Percentiles rank a stretch among this genome's conserved stretches.
Conservation (phyloP, 2,888 invertebrate genomes). For the Meta bourneti region DNA sequence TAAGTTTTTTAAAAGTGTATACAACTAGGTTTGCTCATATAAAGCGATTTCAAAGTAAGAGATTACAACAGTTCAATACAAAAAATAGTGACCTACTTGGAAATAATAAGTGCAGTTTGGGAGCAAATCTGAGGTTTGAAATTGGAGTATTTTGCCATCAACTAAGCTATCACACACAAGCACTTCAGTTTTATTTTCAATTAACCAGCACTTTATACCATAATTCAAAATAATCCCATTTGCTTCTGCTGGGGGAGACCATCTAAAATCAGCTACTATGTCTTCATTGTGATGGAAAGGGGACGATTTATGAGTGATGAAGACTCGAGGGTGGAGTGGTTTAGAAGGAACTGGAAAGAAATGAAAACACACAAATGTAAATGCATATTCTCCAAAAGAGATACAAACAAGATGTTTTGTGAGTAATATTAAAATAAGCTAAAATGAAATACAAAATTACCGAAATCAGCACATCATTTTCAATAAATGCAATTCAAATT, state of each 20-base stretch:
- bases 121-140: slow-evolving; percentile 84
- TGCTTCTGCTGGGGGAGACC: slow-evolving; percentile 88
- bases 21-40: neutral
- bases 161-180: slow-evolving; percentile 51
- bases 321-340: slow-evolving; percentile 88
- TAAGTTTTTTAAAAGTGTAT: neutral
- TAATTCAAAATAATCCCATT: slow-evolving; percentile 90
- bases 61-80: no score
- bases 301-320: slow-evolving; percentile 83
- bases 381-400: neutral
- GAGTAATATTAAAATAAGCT: no score
- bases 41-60: no score
- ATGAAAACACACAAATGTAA: neutral
- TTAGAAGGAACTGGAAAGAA: slow-evolving; percentile 85
- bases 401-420: no score
- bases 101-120: slow-evolving; percentile 86
- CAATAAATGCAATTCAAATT: neutral
- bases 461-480: neutral
- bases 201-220: slow-evolving; percentile 86
- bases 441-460: no score
- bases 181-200: slow-evolving; percentile 43
- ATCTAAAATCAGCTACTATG: slow-evolving; percentile 87
- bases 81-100: slow-evolving; percentile 82
- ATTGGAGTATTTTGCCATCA: slow-evolving; percentile 83
- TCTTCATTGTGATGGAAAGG: slow-evolving; percentile 78